These are phyloP conservation scores for Mystacides longicornis DNA, from an alignment of 2,888 invertebrate species.

Conservation along the genomic window DNA sequence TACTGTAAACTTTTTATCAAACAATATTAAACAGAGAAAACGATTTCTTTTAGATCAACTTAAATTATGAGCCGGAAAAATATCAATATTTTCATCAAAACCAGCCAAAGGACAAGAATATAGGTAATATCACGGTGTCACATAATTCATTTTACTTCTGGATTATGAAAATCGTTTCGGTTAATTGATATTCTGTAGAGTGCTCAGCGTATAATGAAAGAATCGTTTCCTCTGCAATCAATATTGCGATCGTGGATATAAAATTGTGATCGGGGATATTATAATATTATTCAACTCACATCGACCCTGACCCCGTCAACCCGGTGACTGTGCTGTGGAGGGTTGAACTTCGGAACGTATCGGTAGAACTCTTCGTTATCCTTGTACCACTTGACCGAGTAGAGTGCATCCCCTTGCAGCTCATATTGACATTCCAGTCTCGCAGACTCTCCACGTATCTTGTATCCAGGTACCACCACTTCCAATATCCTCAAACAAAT, in stretches of 20 bases:
- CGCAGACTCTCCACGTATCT: conserved; percentile 57
- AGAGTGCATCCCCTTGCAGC: conserved; percentile 59
- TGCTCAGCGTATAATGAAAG: neutral
- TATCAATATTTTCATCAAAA: too few species aligned
- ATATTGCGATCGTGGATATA: too few species aligned
- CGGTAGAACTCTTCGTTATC: conserved; percentile 80
- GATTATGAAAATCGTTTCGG: neutral
- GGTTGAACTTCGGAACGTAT: conserved; percentile 64
- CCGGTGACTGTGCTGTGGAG: conserved; percentile 63
- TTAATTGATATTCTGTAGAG: neutral
- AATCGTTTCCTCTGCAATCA: too few species aligned
- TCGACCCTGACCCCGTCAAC: conserved; percentile 63
- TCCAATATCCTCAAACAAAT: conserved; percentile 50
- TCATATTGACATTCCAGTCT: conserved; percentile 61
- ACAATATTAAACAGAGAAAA: too few species aligned
- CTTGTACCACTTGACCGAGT: conserved; percentile 80
- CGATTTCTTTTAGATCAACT: too few species aligned
- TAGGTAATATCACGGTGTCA: neutral
- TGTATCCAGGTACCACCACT: conserved; percentile 58
- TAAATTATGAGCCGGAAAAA: too few species aligned
- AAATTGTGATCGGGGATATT: too few species aligned
- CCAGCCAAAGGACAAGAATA: neutral
- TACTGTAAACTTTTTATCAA: too few species aligned
- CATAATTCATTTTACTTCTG: neutral
- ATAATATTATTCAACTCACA: conserved; percentile 40